A percentile compares a stretch with the other conserved stretches of the same genome.
These are phyloP conservation scores for Neotoxoptera formosana DNA, from an alignment of 1,140 invertebrate genomes.

Conservation along the genomic window DNA sequence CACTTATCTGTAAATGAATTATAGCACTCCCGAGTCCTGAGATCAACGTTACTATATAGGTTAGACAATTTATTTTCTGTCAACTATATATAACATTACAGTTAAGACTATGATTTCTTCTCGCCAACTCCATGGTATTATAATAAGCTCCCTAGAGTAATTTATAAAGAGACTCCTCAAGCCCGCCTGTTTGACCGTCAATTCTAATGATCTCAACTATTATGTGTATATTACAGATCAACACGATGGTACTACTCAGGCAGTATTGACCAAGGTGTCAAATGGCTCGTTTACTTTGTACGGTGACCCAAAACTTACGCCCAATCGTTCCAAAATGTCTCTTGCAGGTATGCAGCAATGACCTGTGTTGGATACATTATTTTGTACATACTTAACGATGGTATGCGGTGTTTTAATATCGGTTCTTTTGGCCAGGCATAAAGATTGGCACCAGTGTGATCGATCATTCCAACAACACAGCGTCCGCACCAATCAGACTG, in stretches of 20 bases:
- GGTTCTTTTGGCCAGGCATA: conserved; percentile 17
- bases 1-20: not conserved
- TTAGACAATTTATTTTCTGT: not conserved
- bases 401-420: not conserved
- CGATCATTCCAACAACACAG: conserved; percentile 55
- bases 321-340: conserved; percentile 56
- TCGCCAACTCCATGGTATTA: not conserved
- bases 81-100: too few species aligned
- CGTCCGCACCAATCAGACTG: conserved; percentile 50
- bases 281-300: conserved; percentile 55
- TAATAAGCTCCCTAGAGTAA: not conserved
- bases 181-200: not conserved
- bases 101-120: not conserved
- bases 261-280: conserved; percentile 50
- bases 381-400: not conserved
- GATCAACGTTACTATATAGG: not conserved
- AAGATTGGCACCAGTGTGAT: conserved; percentile 53
- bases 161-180: not conserved
- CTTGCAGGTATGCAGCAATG: conserved; percentile 20
- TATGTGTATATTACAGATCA: conserved; percentile 38
- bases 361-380: not conserved
- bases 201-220: not conserved
- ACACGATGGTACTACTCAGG: conserved; percentile 55
- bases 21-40: not conserved
- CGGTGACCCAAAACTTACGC: conserved; percentile 50